Evolutionary conservation across 2,797 vertebrate species (phyloP).

Genomic region (Podarcis lilfordi): DNA sequence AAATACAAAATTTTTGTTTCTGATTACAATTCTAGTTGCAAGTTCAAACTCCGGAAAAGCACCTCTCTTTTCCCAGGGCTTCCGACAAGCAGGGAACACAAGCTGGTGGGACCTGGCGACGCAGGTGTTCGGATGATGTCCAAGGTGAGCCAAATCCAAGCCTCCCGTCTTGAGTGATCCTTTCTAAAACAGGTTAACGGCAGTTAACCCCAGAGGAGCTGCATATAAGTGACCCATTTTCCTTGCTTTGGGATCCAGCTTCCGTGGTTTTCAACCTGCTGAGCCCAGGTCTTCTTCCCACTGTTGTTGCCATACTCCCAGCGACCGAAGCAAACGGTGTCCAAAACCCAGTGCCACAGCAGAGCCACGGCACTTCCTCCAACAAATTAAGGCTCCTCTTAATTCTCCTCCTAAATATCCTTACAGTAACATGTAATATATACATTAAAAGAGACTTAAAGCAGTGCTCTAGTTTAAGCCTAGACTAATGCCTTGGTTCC

Average conservation of each 20-base stretch:
- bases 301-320: slow-evolving; percentile 48
- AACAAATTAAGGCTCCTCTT: slow-evolving; percentile 49
- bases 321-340: slow-evolving; percentile 3
- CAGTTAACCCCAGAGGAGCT: slow-evolving; percentile 53
- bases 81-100: slow-evolving; percentile 64
- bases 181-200: slow-evolving; percentile 54
- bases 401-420: slow-evolving; percentile 17
- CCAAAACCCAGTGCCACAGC: slow-evolving; percentile 44
- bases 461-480: slow-evolving; percentile 24
- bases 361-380: slow-evolving; percentile 48
- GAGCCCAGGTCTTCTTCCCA: slow-evolving; percentile 46
- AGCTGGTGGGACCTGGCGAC: slow-evolving; percentile 57
- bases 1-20: slow-evolving; percentile 83
- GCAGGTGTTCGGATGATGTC: slow-evolving; percentile 62
- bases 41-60: slow-evolving; percentile 72
- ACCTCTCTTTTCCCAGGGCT: slow-evolving; percentile 62
- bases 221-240: not conserved
- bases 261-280: slow-evolving; percentile 52
- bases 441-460: slow-evolving; percentile 24
- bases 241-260: slow-evolving; percentile 61
- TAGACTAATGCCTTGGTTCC: slow-evolving; percentile 34
- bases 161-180: slow-evolving; percentile 57
- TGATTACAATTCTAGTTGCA: slow-evolving; percentile 77
- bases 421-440: slow-evolving; percentile 39
- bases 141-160: slow-evolving; percentile 69